Percentiles rank a stretch among this genome's conserved stretches.
These are phyloP conservation scores for Tipula unca DNA, from an alignment of 2,888 invertebrate genomes.

Conservation along the genomic window DNA sequence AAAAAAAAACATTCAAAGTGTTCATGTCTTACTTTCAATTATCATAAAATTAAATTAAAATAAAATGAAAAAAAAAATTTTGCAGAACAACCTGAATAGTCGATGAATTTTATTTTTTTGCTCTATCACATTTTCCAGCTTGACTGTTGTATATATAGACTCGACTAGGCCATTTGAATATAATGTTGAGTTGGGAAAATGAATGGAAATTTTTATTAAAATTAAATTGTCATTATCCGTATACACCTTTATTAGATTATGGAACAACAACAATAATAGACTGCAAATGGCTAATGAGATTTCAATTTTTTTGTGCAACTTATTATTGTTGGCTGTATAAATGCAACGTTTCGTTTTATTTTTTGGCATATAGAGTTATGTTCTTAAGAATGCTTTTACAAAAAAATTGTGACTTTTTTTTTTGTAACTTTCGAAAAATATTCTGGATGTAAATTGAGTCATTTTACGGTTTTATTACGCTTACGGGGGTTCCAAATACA, in stretches of 20 bases:
- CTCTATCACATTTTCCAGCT: background rate
- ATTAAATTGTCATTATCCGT: background rate
- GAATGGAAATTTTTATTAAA: background rate
- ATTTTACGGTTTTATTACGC: too few species aligned
- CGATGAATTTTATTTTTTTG: background rate
- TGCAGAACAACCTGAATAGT: background rate
- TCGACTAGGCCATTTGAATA: background rate
- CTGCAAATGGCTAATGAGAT: background rate
- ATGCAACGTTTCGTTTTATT: background rate
- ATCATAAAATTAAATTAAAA: slow-evolving; percentile 8
- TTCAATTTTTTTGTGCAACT: background rate
- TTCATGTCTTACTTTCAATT: background rate
- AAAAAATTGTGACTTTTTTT: too few species aligned
- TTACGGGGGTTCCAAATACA: too few species aligned
- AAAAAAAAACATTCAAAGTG: background rate
- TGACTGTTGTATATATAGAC: background rate
- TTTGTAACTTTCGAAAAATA: too few species aligned
- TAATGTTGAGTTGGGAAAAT: background rate
- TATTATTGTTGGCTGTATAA: background rate
- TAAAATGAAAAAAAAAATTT: background rate
- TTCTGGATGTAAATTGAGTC: too few species aligned
- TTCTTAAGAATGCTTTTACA: too few species aligned
- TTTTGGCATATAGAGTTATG: too few species aligned
- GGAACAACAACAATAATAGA: background rate
- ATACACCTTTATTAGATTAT: background rate